These are phyloP conservation scores for Scaptomyza caliginosa DNA, from an alignment of 2,888 invertebrate genomes.

Conservation along the genomic window DNA sequence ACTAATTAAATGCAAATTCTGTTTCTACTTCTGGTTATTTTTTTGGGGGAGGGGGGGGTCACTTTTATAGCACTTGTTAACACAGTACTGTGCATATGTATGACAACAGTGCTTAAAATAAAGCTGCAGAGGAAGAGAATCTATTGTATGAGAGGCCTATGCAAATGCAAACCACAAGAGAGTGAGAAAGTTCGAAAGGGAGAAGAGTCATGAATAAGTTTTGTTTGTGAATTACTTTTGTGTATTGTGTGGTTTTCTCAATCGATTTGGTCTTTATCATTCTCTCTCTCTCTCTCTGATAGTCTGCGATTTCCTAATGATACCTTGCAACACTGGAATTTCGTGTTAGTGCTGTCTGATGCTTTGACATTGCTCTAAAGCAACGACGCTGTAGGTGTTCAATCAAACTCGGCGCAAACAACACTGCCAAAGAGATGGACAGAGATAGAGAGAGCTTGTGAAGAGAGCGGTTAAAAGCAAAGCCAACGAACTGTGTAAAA, in stretches of 20 bases:
- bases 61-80: conserved; percentile 47
- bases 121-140: not conserved
- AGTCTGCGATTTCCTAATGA: too few relatives aligned
- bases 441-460: not conserved
- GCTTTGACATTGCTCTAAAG: conserved; percentile 41
- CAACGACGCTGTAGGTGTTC: conserved; percentile 53
- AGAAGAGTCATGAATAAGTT: not conserved
- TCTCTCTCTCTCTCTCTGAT: too few relatives aligned
- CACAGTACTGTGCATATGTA: conserved; percentile 24
- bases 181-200: not conserved
- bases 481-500: conserved; percentile 75
- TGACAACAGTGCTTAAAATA: conserved; percentile 1
- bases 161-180: not conserved
- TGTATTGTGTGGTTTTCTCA: not conserved
- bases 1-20: conserved; percentile 54
- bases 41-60: too few relatives aligned
- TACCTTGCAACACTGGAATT: conserved; percentile 9
- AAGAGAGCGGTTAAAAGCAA: conserved; percentile 35
- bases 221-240: not conserved
- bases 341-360: conserved; percentile 53
- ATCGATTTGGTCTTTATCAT: not conserved
- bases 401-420: conserved; percentile 77
- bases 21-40: not conserved
- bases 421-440: conserved; percentile 13
- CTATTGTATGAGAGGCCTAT: not conserved